Evolutionary conservation across 2,797 vertebrate genomes (phyloP).

Genomic region (Chaenodraco wilsoni): DNA sequence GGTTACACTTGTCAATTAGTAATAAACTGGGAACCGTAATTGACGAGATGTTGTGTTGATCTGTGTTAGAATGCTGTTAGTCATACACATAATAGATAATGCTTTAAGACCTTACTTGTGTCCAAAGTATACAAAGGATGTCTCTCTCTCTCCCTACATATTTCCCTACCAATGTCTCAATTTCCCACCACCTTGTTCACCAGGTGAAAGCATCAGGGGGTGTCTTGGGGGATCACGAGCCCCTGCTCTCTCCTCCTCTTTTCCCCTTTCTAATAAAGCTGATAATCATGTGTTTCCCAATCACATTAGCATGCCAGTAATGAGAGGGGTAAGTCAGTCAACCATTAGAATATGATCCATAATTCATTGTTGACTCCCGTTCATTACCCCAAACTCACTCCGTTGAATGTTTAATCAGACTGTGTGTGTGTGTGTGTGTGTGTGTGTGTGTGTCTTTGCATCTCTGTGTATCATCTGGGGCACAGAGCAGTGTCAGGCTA

Average conservation of each 20-base stretch:
- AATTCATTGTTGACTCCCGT: conserved; percentile 85
- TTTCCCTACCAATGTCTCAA: neutral
- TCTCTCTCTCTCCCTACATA: neutral
- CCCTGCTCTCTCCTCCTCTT: conserved; percentile 38
- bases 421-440: conserved; percentile 22
- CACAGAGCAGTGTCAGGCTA: conserved; percentile 48
- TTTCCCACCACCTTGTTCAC: conserved; percentile 13
- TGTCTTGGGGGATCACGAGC: conserved; percentile 40
- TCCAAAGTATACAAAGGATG: conserved; percentile 13
- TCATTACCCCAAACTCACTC: conserved; percentile 80
- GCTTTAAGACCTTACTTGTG: conserved; percentile 7
- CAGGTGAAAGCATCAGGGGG: conserved; percentile 30
- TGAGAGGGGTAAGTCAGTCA: conserved; percentile 81
- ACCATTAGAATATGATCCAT: conserved; percentile 85
- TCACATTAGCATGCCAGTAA: conserved; percentile 82
- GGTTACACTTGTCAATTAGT: conserved; percentile 10
- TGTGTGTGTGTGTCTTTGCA: conserved; percentile 21
- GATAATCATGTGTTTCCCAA: conserved; percentile 79
- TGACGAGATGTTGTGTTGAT: conserved; percentile 21
- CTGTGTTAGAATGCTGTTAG: conserved; percentile 15
- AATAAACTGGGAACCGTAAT: conserved; percentile 4
- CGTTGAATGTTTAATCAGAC: conserved; percentile 80
- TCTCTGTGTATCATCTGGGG: conserved; percentile 61
- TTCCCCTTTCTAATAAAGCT: conserved; percentile 69
- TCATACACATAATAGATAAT: conserved; percentile 17